phyloP scores from a whole-genome alignment of 1,140 invertebrate genomes.

The Halesus radiatus region DNA sequence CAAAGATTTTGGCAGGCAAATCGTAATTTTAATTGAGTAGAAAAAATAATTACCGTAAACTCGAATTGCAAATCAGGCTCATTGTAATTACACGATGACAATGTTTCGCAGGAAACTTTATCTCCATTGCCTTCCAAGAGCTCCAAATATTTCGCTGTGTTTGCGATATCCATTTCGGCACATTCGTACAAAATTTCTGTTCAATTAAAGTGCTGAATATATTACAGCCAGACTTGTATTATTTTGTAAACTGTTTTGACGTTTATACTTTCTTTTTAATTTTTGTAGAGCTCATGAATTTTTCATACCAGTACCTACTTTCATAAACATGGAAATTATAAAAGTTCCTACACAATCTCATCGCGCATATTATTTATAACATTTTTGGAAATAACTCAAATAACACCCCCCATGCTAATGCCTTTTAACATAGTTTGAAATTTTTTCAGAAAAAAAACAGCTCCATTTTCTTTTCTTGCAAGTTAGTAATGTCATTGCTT shows the following conservation, averaged over 20 bases:
- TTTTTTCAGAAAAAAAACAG: too few relatives aligned
- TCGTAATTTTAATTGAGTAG: too few relatives aligned
- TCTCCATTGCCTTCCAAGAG: constrained; percentile 46
- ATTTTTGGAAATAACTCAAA: too few relatives aligned
- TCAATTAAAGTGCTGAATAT: not conserved
- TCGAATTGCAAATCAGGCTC: constrained; percentile 45
- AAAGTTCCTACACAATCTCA: too few relatives aligned
- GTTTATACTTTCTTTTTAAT: constrained; percentile 10
- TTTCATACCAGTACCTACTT: too few relatives aligned
- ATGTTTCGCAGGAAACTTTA: constrained; percentile 39
- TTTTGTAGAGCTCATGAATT: not conserved
- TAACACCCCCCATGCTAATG: too few relatives aligned
- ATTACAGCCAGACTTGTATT: not conserved
- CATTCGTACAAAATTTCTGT: not conserved
- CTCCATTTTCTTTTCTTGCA: too few relatives aligned
- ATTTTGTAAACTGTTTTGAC: constrained; percentile 35
- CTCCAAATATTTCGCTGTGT: constrained; percentile 41
- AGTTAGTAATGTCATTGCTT: too few relatives aligned
- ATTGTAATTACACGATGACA: constrained; percentile 37
- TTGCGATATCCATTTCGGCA: constrained; percentile 36
- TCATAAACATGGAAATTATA: too few relatives aligned
- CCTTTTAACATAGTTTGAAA: too few relatives aligned
- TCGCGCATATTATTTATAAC: too few relatives aligned
- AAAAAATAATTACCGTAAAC: constrained; percentile 32
- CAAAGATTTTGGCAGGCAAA: too few relatives aligned